These are phyloP conservation scores for Palythoa caribaeorum DNA, from an alignment of 92 coral and sea anemone genomes.

Conservation along the genomic window DNA sequence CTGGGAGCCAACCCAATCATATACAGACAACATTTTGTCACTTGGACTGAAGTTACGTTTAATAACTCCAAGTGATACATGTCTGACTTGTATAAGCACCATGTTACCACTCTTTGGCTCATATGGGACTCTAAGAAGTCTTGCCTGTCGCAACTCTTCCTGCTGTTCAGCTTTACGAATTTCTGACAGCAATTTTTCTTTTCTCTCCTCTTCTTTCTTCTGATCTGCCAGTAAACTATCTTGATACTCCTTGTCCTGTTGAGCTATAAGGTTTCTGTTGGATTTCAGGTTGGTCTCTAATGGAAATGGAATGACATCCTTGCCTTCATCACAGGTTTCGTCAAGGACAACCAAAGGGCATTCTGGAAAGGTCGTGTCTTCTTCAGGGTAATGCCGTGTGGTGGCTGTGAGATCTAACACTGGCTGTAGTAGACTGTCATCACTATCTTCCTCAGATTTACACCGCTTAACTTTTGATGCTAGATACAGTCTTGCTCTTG, in stretches of 20 bases:
- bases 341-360: constrained; percentile 45
- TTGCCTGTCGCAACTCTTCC: constrained; percentile 59
- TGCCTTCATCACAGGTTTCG: constrained; percentile 44
- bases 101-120: constrained; percentile 45
- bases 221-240: constrained; percentile 63
- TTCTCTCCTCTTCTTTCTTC: constrained; percentile 40
- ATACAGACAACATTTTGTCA: constrained; percentile 58
- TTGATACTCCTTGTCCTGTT: constrained; percentile 60
- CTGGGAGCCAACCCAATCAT: constrained; percentile 75
- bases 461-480: constrained; percentile 38
- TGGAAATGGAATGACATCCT: constrained; percentile 33
- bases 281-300: constrained; percentile 11
- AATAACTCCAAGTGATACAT: constrained; percentile 60
- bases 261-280: constrained; percentile 29
- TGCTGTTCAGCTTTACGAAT: constrained; percentile 47
- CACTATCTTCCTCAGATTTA: constrained; percentile 43
- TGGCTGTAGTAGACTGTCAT: constrained; percentile 58
- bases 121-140: constrained; percentile 58
- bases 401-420: constrained; percentile 52
- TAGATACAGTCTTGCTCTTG: constrained; percentile 59
- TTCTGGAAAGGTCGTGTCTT: constrained; percentile 46
- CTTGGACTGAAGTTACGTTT: constrained; percentile 51
- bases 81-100: constrained; percentile 67
- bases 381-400: constrained; percentile 45
- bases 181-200: constrained; percentile 57